Percentiles rank a stretch among this genome's conserved stretches.
phyloP scores from a whole-genome alignment of 2,888 invertebrate genomes.

The Cryptus armator region DNA sequence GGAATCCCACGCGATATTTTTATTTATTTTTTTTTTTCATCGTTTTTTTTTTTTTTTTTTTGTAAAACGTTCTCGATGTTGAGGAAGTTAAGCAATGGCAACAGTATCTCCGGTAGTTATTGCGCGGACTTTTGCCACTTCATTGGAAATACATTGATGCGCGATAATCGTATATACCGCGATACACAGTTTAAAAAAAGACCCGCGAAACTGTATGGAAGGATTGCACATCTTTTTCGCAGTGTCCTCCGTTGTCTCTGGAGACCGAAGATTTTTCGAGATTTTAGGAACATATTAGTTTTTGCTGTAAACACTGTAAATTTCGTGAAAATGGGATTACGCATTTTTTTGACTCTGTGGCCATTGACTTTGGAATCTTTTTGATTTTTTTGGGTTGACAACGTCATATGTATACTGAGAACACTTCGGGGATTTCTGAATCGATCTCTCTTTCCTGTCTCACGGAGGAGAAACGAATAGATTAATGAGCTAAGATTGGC shows the following conservation, averaged over 20 bases:
- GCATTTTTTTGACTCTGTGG: no score
- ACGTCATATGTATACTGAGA: constrained; percentile 45
- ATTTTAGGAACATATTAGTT: no score
- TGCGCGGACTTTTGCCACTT: background rate
- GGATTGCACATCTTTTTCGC: no score
- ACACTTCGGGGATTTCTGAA: constrained; percentile 30
- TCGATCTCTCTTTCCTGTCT: constrained; percentile 47
- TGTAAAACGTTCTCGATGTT: background rate
- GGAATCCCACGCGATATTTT: constrained; percentile 13
- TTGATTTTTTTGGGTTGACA: background rate
- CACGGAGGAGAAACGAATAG: background rate
- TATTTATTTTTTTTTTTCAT: background rate
- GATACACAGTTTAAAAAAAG: no score
- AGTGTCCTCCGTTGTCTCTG: no score
- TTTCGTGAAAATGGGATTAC: no score
- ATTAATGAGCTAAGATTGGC: constrained; percentile 3
- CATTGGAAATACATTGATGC: no score
- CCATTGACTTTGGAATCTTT: no score
- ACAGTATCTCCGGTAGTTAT: constrained; percentile 24
- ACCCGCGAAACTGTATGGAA: no score
- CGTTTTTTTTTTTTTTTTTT: constrained; percentile 4
- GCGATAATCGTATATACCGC: no score
- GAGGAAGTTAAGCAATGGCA: constrained; percentile 26
- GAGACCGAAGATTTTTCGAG: no score
- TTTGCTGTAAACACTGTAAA: no score